Evolutionary conservation across 2,113 vertebrate genomes (phyloP), one percentile per base, ranked within the genome.

Genomic region (Tichodroma muraria): DNA sequence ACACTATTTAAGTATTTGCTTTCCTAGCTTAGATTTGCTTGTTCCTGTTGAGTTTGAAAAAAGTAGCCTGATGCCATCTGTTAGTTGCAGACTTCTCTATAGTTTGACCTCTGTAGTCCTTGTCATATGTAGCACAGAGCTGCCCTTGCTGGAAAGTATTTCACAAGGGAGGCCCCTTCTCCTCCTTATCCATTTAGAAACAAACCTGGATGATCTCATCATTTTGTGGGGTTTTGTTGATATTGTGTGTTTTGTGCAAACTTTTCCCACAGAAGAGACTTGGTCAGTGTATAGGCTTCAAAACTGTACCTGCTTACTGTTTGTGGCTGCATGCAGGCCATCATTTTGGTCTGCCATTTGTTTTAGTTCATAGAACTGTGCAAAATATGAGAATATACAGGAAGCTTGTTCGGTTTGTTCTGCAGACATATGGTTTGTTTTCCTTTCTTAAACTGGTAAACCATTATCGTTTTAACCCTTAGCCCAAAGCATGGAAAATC

Each of bases 21-120:
- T 91, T 87, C 52, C 44, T 87, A 68, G 87, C 93, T 87, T 87
- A 61, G 61, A 90, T 95, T 85, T 95, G 79, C 87, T 88, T 95
- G 88, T 93, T 94, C 94, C 79, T 89, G 40, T 80, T 66, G 52
- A 52, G 35, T 80, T 91, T 80, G 81, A 56, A 79, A 82, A 63
- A 81, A 87, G 23, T 45, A 68, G 68, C 23, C 57, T 93, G 66
- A 45, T 92, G 45, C 93, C 91, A 95, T 96, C 87, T 95, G 87
- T 89, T 89, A 52, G 40, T 40, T 91, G 77, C 44, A 87, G 79
- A 49, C 70, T 93, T 81, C 71, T 35, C 22, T 91, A 24, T 31
- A 52, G 19, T 42, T 69, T 80, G 54, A 91, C 76, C 76, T 88
- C 80, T 81, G 81, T 80, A 59, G 83, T 85, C 56, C 65, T 68